phyloP scores from a whole-genome alignment of 2,797 vertebrate genomes.

The Mormyrops boulengeri region DNA sequence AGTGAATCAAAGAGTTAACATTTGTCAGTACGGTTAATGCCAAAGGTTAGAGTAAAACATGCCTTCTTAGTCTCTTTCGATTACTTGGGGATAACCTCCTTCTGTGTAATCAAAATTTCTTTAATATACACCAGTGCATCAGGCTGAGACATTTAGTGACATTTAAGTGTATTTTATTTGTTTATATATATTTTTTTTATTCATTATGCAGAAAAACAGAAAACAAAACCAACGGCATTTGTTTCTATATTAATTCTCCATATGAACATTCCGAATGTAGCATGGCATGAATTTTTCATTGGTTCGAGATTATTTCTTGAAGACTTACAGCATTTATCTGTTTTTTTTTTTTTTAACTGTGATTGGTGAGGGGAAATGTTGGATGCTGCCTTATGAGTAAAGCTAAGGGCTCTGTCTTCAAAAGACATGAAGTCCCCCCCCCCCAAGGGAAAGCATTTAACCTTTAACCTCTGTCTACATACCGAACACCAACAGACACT shows the following conservation, averaged over 20 bases:
- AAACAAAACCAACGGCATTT: neutral
- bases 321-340: neutral
- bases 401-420: neutral
- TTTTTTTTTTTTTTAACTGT: neutral
- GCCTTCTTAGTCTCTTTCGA: neutral
- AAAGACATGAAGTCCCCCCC: neutral
- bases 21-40: neutral
- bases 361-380: neutral
- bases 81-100: neutral
- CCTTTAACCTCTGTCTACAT: neutral
- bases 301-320: neutral
- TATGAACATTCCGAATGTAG: neutral
- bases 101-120: neutral
- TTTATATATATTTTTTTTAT: neutral
- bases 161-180: constrained; percentile 10
- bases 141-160: neutral
- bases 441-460: neutral
- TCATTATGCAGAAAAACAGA: neutral
- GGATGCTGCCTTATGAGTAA: neutral
- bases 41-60: neutral
- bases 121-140: neutral
- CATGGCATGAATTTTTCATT: constrained; percentile 11
- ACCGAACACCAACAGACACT: neutral
- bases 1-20: constrained; percentile 10
- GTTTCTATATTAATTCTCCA: neutral